Base-by-base conservation (phyloP, 2,888 invertebrate species). In the Chloroclystis v-ata region DNA sequence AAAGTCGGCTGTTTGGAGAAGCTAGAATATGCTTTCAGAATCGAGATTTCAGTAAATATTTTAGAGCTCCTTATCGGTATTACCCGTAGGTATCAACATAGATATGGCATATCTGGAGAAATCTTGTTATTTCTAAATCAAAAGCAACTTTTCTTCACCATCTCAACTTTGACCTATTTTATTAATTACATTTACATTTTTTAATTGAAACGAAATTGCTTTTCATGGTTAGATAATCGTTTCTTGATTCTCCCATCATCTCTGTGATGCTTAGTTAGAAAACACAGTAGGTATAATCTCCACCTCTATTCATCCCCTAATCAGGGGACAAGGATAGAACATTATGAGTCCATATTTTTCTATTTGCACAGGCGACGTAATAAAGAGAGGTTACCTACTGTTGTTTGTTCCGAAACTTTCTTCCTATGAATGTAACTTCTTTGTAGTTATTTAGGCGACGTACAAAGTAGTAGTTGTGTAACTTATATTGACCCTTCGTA, bases 321-420 rank as follows among this genome's bases (percentile, higher is more conserved):
- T 54, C 47, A 48, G 41, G 48, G 42, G 41, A 33, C 43, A 56
- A 52, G 48, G 56, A 52, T 47, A 41, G 54, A 55, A 53, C 49
- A 55, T 43, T 43, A 46, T 46, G 56, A 57, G 58, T 60, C 60
- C 61, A 59, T 59, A 46, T 50, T 46, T 50, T 50, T 45, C 39
- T 73, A 65, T 76, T 76, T 74, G 72, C 63, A 67, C 59, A 71
- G 75, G 72, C 58, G 51, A 55, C 54, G 65, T 74, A 76, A 77
- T 78, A 75, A 59, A 71, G 60, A 57, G 63, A 67, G 67, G 67
- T 67, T 67, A 40, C 40, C 24, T 46, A 60, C 49, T 61, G 56
- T 60, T 73, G 73, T 74, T 75, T 76, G 69, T 60, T 51, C 45
- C 57, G 45, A 73, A 74, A 73, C 70, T 69, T 69, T 61, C 65